Conservation (phyloP, 35 echinoderm and acorn worm genomes). For the Hemicentrotus pulcherrimus region DNA sequence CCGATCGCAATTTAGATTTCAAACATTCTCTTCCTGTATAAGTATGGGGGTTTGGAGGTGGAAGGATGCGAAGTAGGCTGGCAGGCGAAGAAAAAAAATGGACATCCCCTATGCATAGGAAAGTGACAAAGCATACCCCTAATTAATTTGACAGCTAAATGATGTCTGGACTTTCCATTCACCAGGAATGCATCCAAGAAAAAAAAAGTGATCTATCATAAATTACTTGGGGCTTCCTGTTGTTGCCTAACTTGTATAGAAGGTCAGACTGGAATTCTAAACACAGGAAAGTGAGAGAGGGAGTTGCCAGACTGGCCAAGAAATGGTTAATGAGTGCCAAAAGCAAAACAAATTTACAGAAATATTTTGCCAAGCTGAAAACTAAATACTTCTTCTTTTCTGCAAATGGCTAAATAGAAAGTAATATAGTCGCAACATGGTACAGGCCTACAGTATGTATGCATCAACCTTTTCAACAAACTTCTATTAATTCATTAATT, state of each 20-base stretch:
- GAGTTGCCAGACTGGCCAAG: neutral
- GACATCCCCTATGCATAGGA: neutral
- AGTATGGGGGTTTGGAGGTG: neutral
- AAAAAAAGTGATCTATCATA: neutral
- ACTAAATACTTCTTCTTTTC: neutral
- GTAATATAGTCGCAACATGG: too few relatives aligned
- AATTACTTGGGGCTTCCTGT: neutral
- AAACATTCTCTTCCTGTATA: neutral
- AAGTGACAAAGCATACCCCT: neutral
- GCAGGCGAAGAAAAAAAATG: neutral
- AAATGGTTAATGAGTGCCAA: neutral
- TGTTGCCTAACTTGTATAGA: neutral
- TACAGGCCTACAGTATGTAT: too few relatives aligned
- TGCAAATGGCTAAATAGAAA: neutral
- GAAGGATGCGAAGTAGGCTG: neutral
- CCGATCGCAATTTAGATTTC: neutral
- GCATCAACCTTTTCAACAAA: too few relatives aligned
- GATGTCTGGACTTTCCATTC: slow-evolving; percentile 16
- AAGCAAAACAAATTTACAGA: neutral
- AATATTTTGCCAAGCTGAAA: neutral
- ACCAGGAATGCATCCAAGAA: neutral
- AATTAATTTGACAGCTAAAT: slow-evolving; percentile 6
- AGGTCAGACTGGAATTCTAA: neutral
- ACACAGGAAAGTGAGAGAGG: neutral
- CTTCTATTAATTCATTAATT: too few relatives aligned